A percentile compares a stretch with the other conserved stretches of the same genome.
phyloP scores from a whole-genome alignment of 1,140 invertebrate genomes.

The Halyomorpha halys region DNA sequence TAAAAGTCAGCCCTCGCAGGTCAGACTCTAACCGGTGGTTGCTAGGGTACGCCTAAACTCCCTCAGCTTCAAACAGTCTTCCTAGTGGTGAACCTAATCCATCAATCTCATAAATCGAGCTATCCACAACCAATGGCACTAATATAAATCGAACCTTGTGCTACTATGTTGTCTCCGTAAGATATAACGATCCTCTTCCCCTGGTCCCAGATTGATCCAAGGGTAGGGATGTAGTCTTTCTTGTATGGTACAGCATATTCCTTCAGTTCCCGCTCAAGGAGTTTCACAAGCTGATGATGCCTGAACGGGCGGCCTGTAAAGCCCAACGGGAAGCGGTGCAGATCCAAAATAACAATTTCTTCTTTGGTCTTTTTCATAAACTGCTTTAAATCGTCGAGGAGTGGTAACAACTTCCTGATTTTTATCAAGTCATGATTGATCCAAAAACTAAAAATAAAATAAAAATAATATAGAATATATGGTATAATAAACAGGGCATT shows the following conservation, averaged over 20 bases:
- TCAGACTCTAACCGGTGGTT: too few relatives aligned
- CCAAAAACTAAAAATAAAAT: constrained; percentile 45
- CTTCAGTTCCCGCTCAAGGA: constrained; percentile 51
- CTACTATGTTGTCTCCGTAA: constrained; percentile 47
- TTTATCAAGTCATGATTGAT: constrained; percentile 58
- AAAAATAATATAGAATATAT: too few relatives aligned
- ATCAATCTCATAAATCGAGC: too few relatives aligned
- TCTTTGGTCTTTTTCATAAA: constrained; percentile 49
- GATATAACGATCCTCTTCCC: constrained; percentile 52
- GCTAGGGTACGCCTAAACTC: too few relatives aligned
- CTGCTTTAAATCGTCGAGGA: constrained; percentile 49
- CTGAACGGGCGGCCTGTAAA: constrained; percentile 42
- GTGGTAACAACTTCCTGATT: constrained; percentile 48
- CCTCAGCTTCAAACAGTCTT: too few relatives aligned
- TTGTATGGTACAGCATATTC: constrained; percentile 41
- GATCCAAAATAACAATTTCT: constrained; percentile 59
- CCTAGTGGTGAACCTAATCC: too few relatives aligned
- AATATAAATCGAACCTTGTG: constrained; percentile 36
- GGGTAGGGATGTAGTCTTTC: constrained; percentile 39
- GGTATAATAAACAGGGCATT: too few relatives aligned
- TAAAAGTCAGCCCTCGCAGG: too few relatives aligned
- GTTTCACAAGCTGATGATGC: constrained; percentile 46
- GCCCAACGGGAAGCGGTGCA: constrained; percentile 55
- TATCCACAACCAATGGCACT: too few relatives aligned
- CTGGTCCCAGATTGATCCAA: constrained; percentile 50